Evolutionary conservation across 1,140 invertebrate genomes (phyloP).

Genomic region (Melitaea cinxia): DNA sequence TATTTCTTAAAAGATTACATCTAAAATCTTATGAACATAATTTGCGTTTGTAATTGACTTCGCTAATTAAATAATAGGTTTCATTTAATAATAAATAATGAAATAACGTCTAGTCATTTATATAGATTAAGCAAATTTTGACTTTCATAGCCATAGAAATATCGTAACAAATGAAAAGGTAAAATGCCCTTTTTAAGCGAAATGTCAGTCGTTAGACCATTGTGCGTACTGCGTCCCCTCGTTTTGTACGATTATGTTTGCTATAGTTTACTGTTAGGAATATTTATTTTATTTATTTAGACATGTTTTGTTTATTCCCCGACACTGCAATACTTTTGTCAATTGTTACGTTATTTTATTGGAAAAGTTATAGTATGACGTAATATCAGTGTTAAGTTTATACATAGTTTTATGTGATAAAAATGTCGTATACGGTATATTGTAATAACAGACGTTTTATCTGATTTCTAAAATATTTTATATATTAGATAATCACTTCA

Average conservation of each 20-base stretch:
- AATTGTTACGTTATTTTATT: not conserved
- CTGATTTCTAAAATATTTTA: too few species aligned
- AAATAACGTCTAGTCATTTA: not conserved
- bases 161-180: not conserved
- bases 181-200: conserved; percentile 1
- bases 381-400: too few species aligned
- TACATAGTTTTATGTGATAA: too few species aligned
- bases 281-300: not conserved
- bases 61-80: conserved; percentile 5
- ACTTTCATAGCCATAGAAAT: not conserved
- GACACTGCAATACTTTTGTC: not conserved
- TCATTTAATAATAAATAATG: not conserved
- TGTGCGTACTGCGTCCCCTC: not conserved
- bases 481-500: too few species aligned
- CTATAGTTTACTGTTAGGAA: not conserved
- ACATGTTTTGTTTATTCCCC: not conserved
- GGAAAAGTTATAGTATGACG: too few species aligned
- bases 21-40: not conserved
- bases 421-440: too few species aligned
- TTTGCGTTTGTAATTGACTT: not conserved
- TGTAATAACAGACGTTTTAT: too few species aligned
- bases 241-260: not conserved
- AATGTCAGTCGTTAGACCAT: not conserved
- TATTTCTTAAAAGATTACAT: not conserved
- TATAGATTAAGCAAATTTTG: not conserved